Base-by-base conservation (phyloP, 1,140 invertebrate species). In the Drosophila eugracilis region DNA sequence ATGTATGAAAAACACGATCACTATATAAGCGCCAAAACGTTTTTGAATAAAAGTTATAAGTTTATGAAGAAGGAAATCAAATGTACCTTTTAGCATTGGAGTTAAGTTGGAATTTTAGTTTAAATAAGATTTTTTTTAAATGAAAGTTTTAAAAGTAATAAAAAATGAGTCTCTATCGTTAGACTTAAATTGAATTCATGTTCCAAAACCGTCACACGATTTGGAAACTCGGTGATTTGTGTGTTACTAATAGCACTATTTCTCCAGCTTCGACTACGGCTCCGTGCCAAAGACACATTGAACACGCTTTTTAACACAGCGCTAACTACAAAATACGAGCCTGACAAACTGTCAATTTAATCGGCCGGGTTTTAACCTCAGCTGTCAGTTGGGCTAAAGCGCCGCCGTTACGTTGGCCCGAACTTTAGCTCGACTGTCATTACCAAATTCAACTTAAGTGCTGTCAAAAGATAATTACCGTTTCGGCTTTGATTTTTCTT, bases 381-480 rank as follows among this genome's bases (percentile, higher is more conserved):
- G 34, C 70, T 78, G 79, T 84, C 79, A 75, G 66, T 59, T 50
- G 30, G 47, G 59, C 53, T 58, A 83, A 83, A 78, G 60, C 79
- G 65, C 57, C 52, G 73, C 58, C 58, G 67, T 48, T 50, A 34
- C 62, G 63, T 60, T 53, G 65, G 57, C 71, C 65, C 67, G 59
- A 76, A 70, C 59, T 69, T 79, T 65, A 62, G 58, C 67, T 42
- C 48, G 53, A 76, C 74, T 86, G 81, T 88, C 77, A 74, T 65
- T 77, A 62, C 73, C 77, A 86, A 85, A 85, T 81, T 81, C 81
- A 80, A 66, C 77, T 81, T 81, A 88, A 81, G 73, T 81, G 81
- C 83, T 85, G 81, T 85, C 81, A 85, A 88, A 88, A 88, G 81
- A 88, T 85, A 85, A 88, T 88, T 81, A 85, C 81, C 83, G 73